Conservation (phyloP, 2,113 vertebrate species). For the Ceratotherium simum region DNA sequence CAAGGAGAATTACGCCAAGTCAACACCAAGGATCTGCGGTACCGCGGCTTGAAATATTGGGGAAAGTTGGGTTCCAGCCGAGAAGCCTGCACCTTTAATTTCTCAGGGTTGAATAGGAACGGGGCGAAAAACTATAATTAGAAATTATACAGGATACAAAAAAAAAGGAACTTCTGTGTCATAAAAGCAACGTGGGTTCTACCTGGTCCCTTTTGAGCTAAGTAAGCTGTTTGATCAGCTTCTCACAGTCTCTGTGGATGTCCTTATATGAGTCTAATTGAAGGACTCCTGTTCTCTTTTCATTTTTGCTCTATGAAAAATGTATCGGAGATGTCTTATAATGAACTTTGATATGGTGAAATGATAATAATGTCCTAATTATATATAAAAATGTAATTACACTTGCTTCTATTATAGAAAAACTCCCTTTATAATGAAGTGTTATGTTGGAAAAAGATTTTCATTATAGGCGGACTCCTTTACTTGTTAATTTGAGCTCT, state of each 20-base stretch:
- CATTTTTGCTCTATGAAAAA: constrained; percentile 92
- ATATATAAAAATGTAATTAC: constrained; percentile 93
- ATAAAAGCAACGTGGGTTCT: constrained; percentile 84
- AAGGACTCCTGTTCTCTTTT: constrained; percentile 91
- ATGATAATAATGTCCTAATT: constrained; percentile 94
- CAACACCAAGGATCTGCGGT: background rate
- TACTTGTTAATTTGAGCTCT: constrained; percentile 91
- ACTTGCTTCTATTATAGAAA: constrained; percentile 92
- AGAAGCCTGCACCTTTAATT: constrained; percentile 64
- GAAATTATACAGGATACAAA: constrained; percentile 78
- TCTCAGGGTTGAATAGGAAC: constrained; percentile 65
- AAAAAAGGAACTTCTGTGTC: constrained; percentile 83
- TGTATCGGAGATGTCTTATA: constrained; percentile 91
- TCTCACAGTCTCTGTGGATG: constrained; percentile 89
- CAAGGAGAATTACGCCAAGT: background rate
- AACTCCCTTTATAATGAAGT: constrained; percentile 92
- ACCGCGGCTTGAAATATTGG: background rate
- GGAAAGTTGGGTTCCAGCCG: constrained; percentile 2
- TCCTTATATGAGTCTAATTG: constrained; percentile 91
- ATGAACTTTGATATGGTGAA: constrained; percentile 93
- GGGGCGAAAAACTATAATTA: constrained; percentile 84
- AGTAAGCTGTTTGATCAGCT: constrained; percentile 91
- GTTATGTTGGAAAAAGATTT: constrained; percentile 92
- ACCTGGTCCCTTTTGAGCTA: constrained; percentile 91
- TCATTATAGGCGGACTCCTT: constrained; percentile 90